Percentiles rank a stretch among this genome's conserved stretches.
These are phyloP conservation scores for Trochalopteron elliotii DNA, from an alignment of 2,113 vertebrate genomes.

Conservation along the genomic window DNA sequence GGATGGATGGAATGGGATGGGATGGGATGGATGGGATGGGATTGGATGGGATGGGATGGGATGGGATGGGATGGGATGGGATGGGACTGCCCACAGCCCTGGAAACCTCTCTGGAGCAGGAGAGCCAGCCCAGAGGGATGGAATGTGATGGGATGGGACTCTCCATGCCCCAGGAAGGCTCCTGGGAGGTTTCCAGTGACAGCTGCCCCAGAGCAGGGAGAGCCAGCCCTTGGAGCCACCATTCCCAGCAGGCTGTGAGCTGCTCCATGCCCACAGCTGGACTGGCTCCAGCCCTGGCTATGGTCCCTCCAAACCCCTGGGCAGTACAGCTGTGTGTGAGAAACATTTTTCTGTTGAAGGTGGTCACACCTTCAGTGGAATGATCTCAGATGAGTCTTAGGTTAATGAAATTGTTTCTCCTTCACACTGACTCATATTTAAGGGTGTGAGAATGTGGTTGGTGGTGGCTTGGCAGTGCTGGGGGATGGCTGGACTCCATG, in stretches of 20 bases:
- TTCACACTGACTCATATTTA: not conserved
- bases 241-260: accelerated
- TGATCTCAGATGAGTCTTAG: not conserved
- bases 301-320: accelerated
- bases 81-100: not conserved
- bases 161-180: accelerated
- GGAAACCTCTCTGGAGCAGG: not conserved
- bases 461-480: not conserved
- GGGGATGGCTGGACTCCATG: not conserved
- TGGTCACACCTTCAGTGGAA: not conserved
- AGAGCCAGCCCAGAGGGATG: not conserved
- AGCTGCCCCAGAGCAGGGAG: not conserved
- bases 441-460: accelerated
- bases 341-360: not conserved
- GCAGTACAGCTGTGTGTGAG: not conserved
- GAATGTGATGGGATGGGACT: not conserved
- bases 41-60: no score
- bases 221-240: not conserved
- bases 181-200: not conserved
- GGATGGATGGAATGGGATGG: no score
- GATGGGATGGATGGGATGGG: no score
- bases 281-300: not conserved
- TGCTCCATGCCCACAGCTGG: not conserved
- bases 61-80: not conserved
- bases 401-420: not conserved